phyloP scores from a whole-genome alignment of 1,140 invertebrate species.

The Alviniconcha marisindica region DNA sequence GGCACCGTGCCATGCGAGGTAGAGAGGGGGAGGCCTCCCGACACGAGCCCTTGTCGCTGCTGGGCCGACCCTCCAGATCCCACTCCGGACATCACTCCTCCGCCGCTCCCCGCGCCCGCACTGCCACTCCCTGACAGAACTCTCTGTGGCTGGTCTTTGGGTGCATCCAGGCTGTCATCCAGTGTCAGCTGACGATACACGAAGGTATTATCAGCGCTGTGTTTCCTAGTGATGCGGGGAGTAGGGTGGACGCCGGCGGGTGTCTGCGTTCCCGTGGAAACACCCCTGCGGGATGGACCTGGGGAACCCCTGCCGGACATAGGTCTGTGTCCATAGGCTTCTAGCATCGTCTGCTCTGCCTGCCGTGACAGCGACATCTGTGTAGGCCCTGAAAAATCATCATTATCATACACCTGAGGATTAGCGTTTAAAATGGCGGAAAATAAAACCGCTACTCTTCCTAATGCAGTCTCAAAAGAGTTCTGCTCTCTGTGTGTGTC shows the following conservation, averaged over 20 bases:
- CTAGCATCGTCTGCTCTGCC: slow-evolving; percentile 91
- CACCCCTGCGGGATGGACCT: slow-evolving; percentile 64
- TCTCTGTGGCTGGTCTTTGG: slow-evolving; percentile 31
- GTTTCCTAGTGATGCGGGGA: slow-evolving; percentile 77
- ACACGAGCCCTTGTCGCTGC: slow-evolving; percentile 44
- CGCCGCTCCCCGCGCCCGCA: slow-evolving; percentile 10
- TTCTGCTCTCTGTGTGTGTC: not conserved
- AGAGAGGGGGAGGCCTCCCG: slow-evolving; percentile 57
- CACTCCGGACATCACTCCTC: slow-evolving; percentile 33
- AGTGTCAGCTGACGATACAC: slow-evolving; percentile 54
- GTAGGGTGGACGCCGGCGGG: slow-evolving; percentile 83
- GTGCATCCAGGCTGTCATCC: slow-evolving; percentile 19
- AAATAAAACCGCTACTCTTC: too few relatives aligned
- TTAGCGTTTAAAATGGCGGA: not conserved
- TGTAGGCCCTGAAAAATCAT: slow-evolving; percentile 45
- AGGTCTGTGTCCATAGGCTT: slow-evolving; percentile 86
- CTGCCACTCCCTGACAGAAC: slow-evolving; percentile 16
- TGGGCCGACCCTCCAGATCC: slow-evolving; percentile 37
- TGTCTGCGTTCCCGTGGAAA: slow-evolving; percentile 76
- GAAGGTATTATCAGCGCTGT: slow-evolving; percentile 61
- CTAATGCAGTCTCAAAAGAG: not conserved
- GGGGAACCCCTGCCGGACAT: slow-evolving; percentile 59
- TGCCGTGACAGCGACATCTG: slow-evolving; percentile 76
- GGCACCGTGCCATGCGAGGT: slow-evolving; percentile 64
- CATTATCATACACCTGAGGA: too few relatives aligned